Evolutionary conservation across 2,888 invertebrate species (phyloP).

Genomic region (Gastracanthus pulcherrimus): DNA sequence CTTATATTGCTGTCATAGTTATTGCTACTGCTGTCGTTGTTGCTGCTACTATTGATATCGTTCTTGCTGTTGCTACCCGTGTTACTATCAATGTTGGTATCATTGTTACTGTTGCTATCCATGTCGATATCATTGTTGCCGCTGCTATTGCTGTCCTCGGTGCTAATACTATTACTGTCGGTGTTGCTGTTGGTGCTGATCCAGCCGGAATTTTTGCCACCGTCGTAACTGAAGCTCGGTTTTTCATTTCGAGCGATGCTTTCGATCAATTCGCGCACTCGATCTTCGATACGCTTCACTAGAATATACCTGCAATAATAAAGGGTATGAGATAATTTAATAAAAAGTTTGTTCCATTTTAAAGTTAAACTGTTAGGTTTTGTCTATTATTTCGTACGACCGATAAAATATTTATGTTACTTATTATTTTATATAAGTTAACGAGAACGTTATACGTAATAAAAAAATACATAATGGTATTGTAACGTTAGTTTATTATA

Average conservation of each 20-base stretch:
- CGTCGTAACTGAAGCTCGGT: conserved; percentile 17
- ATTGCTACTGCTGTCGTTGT: conserved; percentile 5
- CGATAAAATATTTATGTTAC: too few species aligned
- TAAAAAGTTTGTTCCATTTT: too few species aligned
- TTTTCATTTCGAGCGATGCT: not conserved
- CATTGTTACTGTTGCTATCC: not conserved
- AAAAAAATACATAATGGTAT: too few species aligned
- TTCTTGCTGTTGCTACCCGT: conserved; percentile 1
- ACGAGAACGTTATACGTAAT: too few species aligned
- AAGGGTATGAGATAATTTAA: too few species aligned
- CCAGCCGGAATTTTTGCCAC: conserved; percentile 44
- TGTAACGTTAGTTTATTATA: too few species aligned
- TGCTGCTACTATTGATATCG: too few species aligned
- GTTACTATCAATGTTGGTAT: not conserved
- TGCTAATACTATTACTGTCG: not conserved
- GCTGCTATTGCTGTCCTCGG: not conserved
- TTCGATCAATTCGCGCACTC: not conserved
- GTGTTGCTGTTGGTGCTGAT: not conserved
- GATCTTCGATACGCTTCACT: conserved; percentile 33
- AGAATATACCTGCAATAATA: conserved; percentile 7
- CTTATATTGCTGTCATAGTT: not conserved
- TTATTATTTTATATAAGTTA: too few species aligned
- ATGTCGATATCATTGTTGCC: conserved; percentile 8
- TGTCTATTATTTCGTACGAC: too few species aligned
- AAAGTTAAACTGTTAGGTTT: too few species aligned